These are phyloP conservation scores for Cancer borealis DNA, from an alignment of 2,888 invertebrate genomes.

Conservation along the genomic window DNA sequence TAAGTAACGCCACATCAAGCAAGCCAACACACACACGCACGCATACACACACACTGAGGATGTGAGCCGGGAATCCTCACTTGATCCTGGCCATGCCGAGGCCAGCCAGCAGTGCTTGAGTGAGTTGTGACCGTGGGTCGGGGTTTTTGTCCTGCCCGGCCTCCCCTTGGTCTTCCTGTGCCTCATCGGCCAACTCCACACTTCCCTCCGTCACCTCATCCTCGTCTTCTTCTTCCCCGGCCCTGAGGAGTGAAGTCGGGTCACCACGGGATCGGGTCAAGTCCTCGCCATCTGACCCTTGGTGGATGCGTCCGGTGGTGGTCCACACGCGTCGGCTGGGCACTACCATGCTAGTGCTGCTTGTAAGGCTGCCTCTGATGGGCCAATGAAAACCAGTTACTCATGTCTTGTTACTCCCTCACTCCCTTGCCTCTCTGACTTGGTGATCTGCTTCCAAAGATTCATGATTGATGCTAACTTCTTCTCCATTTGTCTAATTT, in stretches of 20 bases:
- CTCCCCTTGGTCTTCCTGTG: constrained; percentile 58
- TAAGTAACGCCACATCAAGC: not conserved
- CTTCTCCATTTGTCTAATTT: not conserved
- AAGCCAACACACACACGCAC: not conserved
- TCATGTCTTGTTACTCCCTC: not conserved
- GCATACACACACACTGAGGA: not conserved
- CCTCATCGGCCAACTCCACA: constrained; percentile 68
- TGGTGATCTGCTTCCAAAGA: not conserved
- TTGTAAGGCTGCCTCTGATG: not conserved
- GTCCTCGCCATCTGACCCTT: constrained; percentile 64
- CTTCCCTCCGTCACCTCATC: constrained; percentile 70
- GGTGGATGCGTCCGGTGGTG: constrained; percentile 53
- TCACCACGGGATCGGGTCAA: constrained; percentile 44
- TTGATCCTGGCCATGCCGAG: constrained; percentile 64
- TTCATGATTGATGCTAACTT: not conserved
- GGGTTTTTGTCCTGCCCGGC: constrained; percentile 36
- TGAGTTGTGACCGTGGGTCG: constrained; percentile 56
- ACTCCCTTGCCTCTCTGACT: not conserved
- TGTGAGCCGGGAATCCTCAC: not conserved
- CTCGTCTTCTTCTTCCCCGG: constrained; percentile 60
- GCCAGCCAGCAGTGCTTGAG: constrained; percentile 66
- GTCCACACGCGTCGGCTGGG: constrained; percentile 59
- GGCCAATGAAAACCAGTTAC: not conserved
- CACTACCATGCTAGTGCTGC: constrained; percentile 49
- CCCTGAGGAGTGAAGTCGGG: constrained; percentile 10